phyloP scores from a whole-genome alignment of 2,113 vertebrate genomes.

The Danio rerio region DNA sequence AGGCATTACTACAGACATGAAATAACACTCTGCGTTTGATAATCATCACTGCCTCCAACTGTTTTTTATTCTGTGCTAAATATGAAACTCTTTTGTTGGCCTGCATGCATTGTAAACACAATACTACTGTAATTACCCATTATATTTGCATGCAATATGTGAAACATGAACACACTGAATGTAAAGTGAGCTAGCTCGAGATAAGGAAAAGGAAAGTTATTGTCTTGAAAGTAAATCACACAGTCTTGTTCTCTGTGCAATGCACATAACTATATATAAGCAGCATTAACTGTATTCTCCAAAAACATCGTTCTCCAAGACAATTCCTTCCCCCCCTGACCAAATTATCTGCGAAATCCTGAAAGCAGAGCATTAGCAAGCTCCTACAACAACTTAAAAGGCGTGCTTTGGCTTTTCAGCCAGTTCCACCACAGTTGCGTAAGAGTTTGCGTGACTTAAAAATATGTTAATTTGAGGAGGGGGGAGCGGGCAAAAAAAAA shows the following conservation, averaged over 20 bases:
- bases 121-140: neutral
- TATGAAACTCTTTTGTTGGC: neutral
- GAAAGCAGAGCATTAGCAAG: neutral
- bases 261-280: neutral
- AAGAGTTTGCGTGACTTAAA: constrained; percentile 73
- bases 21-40: neutral
- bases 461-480: constrained; percentile 75
- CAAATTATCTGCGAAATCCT: neutral
- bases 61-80: neutral
- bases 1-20: neutral
- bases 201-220: neutral
- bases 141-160: neutral
- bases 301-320: neutral
- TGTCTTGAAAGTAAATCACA: neutral
- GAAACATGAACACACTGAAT: neutral
- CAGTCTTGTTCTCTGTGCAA: neutral
- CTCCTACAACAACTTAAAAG: constrained; percentile 4
- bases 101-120: neutral
- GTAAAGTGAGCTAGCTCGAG: neutral
- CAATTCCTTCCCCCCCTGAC: neutral
- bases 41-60: no score
- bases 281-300: neutral
- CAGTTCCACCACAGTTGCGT: constrained; percentile 51
- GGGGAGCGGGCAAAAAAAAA: constrained; percentile 42
- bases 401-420: constrained; percentile 14